A percentile compares a stretch with the other conserved stretches of the same genome.
Conservation (phyloP, 2,888 invertebrate genomes). For the Hetaerina titia region DNA sequence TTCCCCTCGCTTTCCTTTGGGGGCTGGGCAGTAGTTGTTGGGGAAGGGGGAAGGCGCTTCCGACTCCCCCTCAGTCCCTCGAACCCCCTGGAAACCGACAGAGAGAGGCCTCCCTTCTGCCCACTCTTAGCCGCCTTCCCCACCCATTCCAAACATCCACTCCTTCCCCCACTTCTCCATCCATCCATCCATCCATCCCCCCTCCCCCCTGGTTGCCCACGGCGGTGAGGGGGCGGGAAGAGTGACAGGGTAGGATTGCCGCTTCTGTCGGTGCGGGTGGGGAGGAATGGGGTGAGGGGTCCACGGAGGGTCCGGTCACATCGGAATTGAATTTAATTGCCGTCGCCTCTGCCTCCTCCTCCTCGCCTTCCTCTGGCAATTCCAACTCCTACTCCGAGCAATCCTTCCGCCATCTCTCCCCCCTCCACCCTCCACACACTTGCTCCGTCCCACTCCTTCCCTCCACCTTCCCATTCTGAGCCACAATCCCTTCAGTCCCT, state of each 20-base stretch:
- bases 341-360: conserved; percentile 18
- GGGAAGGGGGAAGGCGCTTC: not conserved
- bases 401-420: not conserved
- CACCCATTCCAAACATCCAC: not conserved
- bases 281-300: not conserved
- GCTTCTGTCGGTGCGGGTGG: not conserved
- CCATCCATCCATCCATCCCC: not conserved
- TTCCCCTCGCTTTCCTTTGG: conserved; percentile 58
- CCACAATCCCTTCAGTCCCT: conserved; percentile 29
- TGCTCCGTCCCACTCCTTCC: not conserved
- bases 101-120: not conserved
- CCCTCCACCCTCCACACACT: not conserved
- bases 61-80: not conserved
- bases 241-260: conserved; percentile 57
- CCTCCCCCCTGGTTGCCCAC: not conserved
- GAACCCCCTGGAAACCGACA: not conserved
- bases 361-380: not conserved
- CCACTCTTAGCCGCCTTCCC: not conserved
- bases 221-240: not conserved
- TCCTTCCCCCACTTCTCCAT: not conserved
- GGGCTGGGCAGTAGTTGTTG: not conserved
- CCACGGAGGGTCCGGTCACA: conserved; percentile 53
- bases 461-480: conserved; percentile 52
- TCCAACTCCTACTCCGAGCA: not conserved
- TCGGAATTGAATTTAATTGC: conserved; percentile 66